Evolutionary conservation across 1,140 invertebrate genomes (phyloP), one percentile per base, ranked within the genome.

Genomic region (Euura lappo): DNA sequence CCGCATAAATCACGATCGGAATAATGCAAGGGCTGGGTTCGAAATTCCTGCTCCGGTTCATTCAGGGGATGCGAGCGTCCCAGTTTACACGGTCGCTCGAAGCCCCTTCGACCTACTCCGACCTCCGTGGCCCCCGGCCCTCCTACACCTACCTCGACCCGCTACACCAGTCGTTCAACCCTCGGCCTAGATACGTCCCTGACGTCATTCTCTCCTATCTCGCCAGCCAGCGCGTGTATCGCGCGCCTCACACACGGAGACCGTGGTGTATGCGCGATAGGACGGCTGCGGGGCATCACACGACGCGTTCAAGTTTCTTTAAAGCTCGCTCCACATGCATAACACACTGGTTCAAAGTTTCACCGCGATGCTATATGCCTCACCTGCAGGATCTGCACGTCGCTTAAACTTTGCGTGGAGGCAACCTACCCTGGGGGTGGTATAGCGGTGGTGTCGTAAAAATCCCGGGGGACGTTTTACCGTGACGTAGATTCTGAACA

Each of bases 111-210:
- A 28, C 28, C 28, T 28, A 28, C 28, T 28, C 28, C 28, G 8
- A 64, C 8, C 13, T 64, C 13, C 28, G 28, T 28, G 28, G 28
- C 28, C 28, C 7, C 66, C 8, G 66, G 13, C 66, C 66, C 13
- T 68, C 44, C 66, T 68, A 42, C 44, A 68, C 44, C 28, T 28
- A 44, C 44, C 73, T 71, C 77, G 78, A 80, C 77, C 78, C 75
- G 79, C 82, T 81, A 78, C 79, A 82, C 80, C 79, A 87, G 84
- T 85, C 85, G 84, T 87, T 86, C 84, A 86, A 87, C 85, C 82
- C 85, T 82, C 84, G 84, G 80, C 84, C 84, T 85, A 85, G 82
- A 83, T 86, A 82, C 78, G 70, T 74, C 71, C 67, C 79, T 83
- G 82, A 86, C 83, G 83, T 84, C 84, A 84, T 81, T 82, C 80